phyloP scores from a whole-genome alignment of 2,797 vertebrate genomes.

The Chrysolophus pictus region DNA sequence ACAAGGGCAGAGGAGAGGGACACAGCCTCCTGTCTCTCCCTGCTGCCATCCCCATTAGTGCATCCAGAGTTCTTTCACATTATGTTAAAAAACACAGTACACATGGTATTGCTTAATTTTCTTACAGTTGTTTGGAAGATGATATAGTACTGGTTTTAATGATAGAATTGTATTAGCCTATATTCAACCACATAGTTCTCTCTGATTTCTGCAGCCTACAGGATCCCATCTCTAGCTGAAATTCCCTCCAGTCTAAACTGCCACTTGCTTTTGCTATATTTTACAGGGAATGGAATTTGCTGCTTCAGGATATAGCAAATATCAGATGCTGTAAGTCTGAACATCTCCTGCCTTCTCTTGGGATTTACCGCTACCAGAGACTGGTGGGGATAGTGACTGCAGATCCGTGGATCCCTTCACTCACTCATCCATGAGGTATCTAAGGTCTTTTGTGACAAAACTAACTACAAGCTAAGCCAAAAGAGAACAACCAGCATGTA shows the following conservation, averaged over 20 bases:
- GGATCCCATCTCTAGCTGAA: neutral
- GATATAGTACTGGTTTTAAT: neutral
- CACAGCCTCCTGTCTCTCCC: no score
- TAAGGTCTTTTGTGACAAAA: neutral
- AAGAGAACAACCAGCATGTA: neutral
- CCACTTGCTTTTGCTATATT: neutral
- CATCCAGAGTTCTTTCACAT: neutral
- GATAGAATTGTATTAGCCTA: neutral
- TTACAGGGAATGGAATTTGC: conserved; percentile 52
- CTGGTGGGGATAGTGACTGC: conserved; percentile 71
- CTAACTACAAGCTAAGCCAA: neutral
- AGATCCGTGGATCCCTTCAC: conserved; percentile 75
- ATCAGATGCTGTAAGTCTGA: neutral
- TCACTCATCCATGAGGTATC: conserved; percentile 76
- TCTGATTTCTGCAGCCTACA: neutral
- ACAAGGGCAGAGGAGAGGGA: no score
- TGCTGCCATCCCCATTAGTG: neutral
- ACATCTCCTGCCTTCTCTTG: conserved; percentile 67
- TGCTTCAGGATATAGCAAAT: conserved; percentile 55
- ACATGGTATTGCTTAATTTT: neutral
- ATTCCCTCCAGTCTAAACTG: neutral
- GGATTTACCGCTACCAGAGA: conserved; percentile 60
- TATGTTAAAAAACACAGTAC: neutral
- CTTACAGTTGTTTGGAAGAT: neutral
- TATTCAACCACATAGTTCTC: neutral